A percentile compares a stretch with the other conserved stretches of the same genome.
phyloP scores from a whole-genome alignment of 1,140 invertebrate species.

The Acyrthosiphon pisum region DNA sequence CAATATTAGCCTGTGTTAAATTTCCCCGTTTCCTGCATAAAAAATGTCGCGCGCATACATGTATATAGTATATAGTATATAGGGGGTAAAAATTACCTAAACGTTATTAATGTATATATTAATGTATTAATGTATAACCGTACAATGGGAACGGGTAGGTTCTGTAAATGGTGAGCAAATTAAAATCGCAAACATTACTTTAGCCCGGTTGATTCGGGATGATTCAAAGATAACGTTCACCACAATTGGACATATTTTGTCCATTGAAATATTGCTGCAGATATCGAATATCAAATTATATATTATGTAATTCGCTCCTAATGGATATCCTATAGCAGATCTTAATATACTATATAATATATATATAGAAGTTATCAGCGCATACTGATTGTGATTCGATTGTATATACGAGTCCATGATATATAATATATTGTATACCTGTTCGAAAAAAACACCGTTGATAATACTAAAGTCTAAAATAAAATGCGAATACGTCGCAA shows the following conservation, averaged over 20 bases:
- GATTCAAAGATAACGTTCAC: too few relatives aligned
- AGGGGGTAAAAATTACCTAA: not conserved
- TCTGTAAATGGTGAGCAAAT: not conserved
- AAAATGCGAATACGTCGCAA: not conserved
- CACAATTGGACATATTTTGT: too few relatives aligned
- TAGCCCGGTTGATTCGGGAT: too few relatives aligned
- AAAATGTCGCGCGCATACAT: not conserved
- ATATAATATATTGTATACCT: not conserved
- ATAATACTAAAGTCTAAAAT: not conserved
- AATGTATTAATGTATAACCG: not conserved
- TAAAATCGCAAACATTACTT: too few relatives aligned
- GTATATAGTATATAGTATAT: not conserved
- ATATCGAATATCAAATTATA: not conserved
- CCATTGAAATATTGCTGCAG: not conserved
- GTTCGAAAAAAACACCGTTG: not conserved
- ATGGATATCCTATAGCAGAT: not conserved
- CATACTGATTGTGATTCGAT: not conserved
- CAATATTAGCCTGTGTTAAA: constrained; percentile 44
- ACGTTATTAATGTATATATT: too few relatives aligned
- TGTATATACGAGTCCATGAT: not conserved
- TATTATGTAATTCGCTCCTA: not conserved
- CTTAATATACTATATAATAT: not conserved
- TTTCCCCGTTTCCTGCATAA: constrained; percentile 17
- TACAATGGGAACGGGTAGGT: not conserved
- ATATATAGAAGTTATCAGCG: not conserved